Evolutionary conservation across 2,113 vertebrate genomes (phyloP).

Genomic region (Grammomys surdaster): DNA sequence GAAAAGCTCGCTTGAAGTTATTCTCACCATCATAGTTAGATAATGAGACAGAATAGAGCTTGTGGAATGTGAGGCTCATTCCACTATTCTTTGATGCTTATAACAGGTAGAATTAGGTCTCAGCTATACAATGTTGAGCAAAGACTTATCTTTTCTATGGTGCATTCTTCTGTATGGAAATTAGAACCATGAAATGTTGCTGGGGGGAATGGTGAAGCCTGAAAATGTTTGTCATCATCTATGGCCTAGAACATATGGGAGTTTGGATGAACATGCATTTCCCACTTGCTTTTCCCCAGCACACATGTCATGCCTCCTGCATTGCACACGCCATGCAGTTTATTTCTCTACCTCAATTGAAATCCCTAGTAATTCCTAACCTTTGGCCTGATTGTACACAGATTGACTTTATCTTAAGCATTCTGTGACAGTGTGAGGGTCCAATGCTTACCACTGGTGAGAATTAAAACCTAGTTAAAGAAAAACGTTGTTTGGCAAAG

Average conservation of each 20-base stretch:
- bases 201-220: neutral
- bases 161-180: neutral
- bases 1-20: neutral
- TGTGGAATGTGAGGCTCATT: neutral
- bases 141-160: too few relatives aligned
- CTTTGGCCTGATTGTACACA: too few relatives aligned
- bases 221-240: neutral
- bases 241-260: too few relatives aligned
- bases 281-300: neutral
- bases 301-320: neutral
- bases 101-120: neutral
- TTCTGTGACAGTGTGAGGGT: neutral
- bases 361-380: accelerated
- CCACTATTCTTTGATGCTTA: neutral
- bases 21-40: neutral
- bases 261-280: neutral
- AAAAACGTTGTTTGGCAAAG: neutral
- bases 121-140: neutral
- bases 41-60: neutral
- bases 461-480: slow-evolving; percentile 10
- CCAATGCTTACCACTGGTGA: slow-evolving; percentile 10
- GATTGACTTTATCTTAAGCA: neutral
- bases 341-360: neutral
- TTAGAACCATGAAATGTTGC: neutral
- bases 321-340: neutral